Evolutionary conservation across 2,113 vertebrate genomes (phyloP).

Genomic region (Phoenicopterus ruber): DNA sequence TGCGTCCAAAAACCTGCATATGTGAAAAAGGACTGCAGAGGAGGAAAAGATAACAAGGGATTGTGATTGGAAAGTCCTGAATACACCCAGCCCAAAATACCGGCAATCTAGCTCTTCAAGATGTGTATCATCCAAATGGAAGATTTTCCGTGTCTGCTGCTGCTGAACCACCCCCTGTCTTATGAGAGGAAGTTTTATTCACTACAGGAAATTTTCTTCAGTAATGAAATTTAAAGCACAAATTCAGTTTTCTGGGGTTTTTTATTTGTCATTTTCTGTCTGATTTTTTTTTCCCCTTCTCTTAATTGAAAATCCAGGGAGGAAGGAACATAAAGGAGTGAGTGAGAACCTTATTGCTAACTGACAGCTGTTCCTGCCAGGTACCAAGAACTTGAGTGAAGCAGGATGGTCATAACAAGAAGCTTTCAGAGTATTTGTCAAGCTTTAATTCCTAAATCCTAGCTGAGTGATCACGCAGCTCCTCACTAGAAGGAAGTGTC

Average conservation of each 20-base stretch:
- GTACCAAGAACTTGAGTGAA: background rate
- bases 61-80: background rate
- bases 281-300: background rate
- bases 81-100: background rate
- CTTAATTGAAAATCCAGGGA: background rate
- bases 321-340: background rate
- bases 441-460: background rate
- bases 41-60: slow-evolving; percentile 21
- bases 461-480: background rate
- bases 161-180: background rate
- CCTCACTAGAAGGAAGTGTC: background rate
- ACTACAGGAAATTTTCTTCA: background rate
- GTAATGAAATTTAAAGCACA: background rate
- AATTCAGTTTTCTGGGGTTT: background rate
- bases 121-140: background rate
- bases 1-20: slow-evolving; percentile 96
- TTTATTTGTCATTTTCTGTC: background rate
- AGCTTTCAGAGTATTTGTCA: background rate
- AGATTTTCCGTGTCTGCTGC: background rate
- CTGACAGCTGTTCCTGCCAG: background rate
- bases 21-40: slow-evolving; percentile 74
- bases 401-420: background rate
- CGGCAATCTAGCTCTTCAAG: background rate
- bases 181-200: background rate
- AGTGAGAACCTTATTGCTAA: background rate